Evolutionary conservation across 2,113 vertebrate species (phyloP), one percentile per base, ranked within the genome.

Genomic region (Larimichthys crocea): DNA sequence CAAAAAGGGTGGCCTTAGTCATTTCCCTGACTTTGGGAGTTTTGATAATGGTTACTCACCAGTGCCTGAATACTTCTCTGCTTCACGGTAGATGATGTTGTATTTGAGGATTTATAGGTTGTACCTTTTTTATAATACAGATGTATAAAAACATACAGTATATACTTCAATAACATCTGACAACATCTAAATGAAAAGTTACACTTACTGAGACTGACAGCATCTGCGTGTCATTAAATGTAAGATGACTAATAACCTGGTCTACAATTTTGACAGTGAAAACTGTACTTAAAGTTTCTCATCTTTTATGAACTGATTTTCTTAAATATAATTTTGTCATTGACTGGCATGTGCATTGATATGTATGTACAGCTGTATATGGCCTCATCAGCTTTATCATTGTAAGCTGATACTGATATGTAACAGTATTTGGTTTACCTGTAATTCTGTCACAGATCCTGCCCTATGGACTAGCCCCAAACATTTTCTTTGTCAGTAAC

Each of bases 11-110:
- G 93, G 93, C 95, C 94, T 92, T 93, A 83, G 88, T 93, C 91
- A 91, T 93, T 92, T 92, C 90, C 88, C 81, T 88, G 90, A 92
- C 84, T 82, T 86, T 82, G 76, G 88, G 74, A 82, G 63, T 82
- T 81, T 85, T 83, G 70, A 92, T 92, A 90, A 88, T 91, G 91
- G 92, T 92, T 91, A 86, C 93, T 92, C 88, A 92, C 91, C 82
- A 93, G 94, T 96, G 95, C 95, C 95, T 96, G 92, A 93, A 90
- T 77, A 85, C 16, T 53, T 89, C 89, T 80, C 85, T 87, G 80
- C 73, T 89, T 81, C 85, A 74, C 65, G 62, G 71, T 87, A 75
- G 79, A 86, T 71, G 52, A 74, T 72, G 76, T 90, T 88, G 86
- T 83, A 87, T 92, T 87, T 77, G 88, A 89, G 81, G 86, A 88